Percentiles rank a stretch among this genome's conserved stretches.
phyloP scores from a whole-genome alignment of 2,888 invertebrate genomes.

The Diogma glabrata region DNA sequence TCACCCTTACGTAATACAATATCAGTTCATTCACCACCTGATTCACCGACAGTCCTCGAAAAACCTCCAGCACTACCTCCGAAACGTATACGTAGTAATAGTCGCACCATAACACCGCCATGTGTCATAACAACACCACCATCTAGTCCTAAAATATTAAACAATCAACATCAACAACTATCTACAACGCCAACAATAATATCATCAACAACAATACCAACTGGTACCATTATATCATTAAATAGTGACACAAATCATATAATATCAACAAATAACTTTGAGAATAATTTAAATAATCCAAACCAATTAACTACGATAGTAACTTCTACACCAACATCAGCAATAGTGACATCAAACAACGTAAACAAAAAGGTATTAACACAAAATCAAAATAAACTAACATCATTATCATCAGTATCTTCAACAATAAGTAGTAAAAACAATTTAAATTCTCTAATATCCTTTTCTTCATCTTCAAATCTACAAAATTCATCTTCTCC shows the following conservation, averaged over 20 bases:
- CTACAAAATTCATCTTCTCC: background rate
- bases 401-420: conserved; percentile 7
- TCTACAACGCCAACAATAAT: conserved; percentile 1
- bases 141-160: conserved; percentile 30
- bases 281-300: conserved; percentile 4
- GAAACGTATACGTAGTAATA: conserved; percentile 40
- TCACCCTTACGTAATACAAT: conserved; percentile 18
- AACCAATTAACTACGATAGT: background rate
- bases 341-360: too few relatives aligned
- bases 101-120: conserved; percentile 32
- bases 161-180: background rate
- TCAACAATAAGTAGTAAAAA: background rate
- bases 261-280: background rate
- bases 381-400: conserved; percentile 1
- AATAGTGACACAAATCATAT: conserved; percentile 2
- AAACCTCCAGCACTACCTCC: conserved; percentile 50
- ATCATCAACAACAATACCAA: too few relatives aligned
- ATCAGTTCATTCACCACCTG: conserved; percentile 17
- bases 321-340: conserved; percentile 2
- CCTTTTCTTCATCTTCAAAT: conserved; percentile 3
- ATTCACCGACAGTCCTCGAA: conserved; percentile 24
- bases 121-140: conserved; percentile 38
- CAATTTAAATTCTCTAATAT: background rate
- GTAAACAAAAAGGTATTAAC: conserved; percentile 10
- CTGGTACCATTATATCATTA: too few relatives aligned